A percentile compares a stretch with the other conserved stretches of the same genome.
These are phyloP conservation scores for Ellobius talpinus DNA, from an alignment of 2,113 vertebrate species.

Conservation along the genomic window DNA sequence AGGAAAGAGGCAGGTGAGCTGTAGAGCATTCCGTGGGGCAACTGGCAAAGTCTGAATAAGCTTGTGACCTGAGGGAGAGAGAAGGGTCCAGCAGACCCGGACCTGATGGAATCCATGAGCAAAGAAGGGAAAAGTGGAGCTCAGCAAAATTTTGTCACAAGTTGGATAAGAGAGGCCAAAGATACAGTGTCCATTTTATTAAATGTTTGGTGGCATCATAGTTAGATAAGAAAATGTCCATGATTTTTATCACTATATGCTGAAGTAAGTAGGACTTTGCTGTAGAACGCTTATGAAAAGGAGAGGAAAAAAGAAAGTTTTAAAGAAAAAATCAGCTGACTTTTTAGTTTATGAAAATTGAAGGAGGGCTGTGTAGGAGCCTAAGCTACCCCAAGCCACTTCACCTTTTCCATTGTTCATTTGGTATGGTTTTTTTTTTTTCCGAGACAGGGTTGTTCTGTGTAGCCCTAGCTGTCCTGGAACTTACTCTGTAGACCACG, in stretches of 20 bases:
- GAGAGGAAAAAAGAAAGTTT: not conserved
- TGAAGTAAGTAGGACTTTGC: not conserved
- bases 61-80: fast-evolving
- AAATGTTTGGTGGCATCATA: not conserved
- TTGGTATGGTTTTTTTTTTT: not conserved
- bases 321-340: not conserved
- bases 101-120: not conserved
- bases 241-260: not conserved
- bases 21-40: not conserved
- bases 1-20: not conserved
- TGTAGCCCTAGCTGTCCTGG: no score
- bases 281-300: not conserved
- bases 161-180: not conserved
- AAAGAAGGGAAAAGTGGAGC: not conserved
- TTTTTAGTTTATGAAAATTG: not conserved
- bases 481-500: no score
- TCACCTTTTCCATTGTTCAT: not conserved
- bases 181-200: not conserved
- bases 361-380: no score
- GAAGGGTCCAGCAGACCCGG: not conserved
- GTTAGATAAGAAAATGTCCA: not conserved
- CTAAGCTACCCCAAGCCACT: not conserved
- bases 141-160: not conserved
- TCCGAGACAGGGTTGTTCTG: no score
- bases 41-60: not conserved